A percentile compares a stretch with the other conserved stretches of the same genome.
These are phyloP conservation scores for Nanger granti DNA, from an alignment of 2,113 vertebrate species.

Conservation along the genomic window DNA sequence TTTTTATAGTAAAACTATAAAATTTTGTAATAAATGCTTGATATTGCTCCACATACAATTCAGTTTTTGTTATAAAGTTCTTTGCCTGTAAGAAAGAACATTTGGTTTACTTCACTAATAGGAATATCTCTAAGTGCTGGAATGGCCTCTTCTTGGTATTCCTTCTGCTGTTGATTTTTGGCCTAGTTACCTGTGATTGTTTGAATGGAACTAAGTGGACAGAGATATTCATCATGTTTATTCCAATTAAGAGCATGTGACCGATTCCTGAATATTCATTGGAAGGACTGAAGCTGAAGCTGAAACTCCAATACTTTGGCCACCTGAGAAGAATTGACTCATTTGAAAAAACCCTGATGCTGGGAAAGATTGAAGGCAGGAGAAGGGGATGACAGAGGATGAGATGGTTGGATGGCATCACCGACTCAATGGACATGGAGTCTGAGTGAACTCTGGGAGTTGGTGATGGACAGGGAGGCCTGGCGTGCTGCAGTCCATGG, in stretches of 20 bases:
- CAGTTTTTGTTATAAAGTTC: not conserved
- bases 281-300: not conserved
- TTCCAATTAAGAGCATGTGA: not conserved
- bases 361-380: not conserved
- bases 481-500: not conserved
- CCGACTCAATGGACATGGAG: not conserved
- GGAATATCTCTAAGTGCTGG: not conserved
- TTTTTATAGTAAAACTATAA: not conserved
- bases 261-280: not conserved
- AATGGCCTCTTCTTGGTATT: not conserved
- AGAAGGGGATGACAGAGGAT: not conserved
- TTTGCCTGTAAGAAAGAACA: not conserved
- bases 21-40: not conserved
- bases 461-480: not conserved
- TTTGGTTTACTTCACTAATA: not conserved
- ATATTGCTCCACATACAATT: not conserved
- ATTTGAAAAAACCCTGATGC: not conserved
- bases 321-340: not conserved
- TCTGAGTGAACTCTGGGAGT: not conserved
- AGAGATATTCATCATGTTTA: not conserved
- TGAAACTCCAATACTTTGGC: not conserved
- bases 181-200: not conserved
- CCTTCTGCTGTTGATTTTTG: not conserved
- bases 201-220: not conserved
- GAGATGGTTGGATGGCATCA: not conserved